phyloP scores from a whole-genome alignment of 1,140 invertebrate species.

The Apis florea region DNA sequence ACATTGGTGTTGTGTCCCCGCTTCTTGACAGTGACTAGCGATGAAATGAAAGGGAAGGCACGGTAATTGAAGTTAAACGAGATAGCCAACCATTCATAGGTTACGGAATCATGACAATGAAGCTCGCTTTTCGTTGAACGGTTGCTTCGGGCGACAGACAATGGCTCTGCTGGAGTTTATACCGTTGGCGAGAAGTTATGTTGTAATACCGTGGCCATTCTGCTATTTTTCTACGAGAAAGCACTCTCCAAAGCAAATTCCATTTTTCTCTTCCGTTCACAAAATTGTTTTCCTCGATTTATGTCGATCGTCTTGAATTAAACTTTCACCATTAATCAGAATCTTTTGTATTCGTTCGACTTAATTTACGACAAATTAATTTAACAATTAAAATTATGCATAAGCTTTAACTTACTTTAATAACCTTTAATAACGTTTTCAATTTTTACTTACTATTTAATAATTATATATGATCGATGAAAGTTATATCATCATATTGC shows the following conservation, averaged over 20 bases:
- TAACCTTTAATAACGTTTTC: too few relatives aligned
- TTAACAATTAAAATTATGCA: too few relatives aligned
- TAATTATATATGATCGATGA: too few relatives aligned
- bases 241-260: background rate
- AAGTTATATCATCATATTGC: too few relatives aligned
- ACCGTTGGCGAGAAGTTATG: slow-evolving; percentile 58
- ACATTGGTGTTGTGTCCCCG: slow-evolving; percentile 36
- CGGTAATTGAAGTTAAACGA: slow-evolving; percentile 76
- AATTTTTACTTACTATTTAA: too few relatives aligned
- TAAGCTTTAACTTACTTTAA: too few relatives aligned
- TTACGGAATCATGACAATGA: slow-evolving; percentile 70
- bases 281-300: slow-evolving; percentile 38
- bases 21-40: slow-evolving; percentile 28
- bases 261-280: slow-evolving; percentile 33
- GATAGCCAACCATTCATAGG: slow-evolving; percentile 72
- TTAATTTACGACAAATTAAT: too few relatives aligned
- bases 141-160: slow-evolving; percentile 68
- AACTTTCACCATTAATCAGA: background rate
- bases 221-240: slow-evolving; percentile 53
- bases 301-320: too few relatives aligned
- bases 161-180: slow-evolving; percentile 71
- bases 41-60: slow-evolving; percentile 62
- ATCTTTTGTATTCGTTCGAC: too few relatives aligned
- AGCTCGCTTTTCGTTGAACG: slow-evolving; percentile 63
- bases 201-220: slow-evolving; percentile 47